A percentile compares a stretch with the other conserved stretches of the same genome.
These are phyloP conservation scores for Onchidella celtica DNA, from an alignment of 2,888 invertebrate genomes.

Conservation along the genomic window DNA sequence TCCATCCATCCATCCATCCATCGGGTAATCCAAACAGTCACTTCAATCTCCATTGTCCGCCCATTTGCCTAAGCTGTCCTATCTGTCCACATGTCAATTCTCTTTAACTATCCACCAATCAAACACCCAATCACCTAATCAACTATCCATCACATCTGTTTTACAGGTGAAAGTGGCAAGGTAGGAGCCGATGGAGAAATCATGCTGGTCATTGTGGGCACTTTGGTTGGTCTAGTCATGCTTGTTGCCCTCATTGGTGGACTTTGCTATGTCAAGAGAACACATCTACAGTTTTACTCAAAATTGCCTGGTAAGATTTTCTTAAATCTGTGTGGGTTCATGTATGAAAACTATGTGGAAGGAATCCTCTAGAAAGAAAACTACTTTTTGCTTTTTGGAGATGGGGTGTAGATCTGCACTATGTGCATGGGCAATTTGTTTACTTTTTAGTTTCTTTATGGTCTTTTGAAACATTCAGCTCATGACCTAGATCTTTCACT, in stretches of 20 bases:
- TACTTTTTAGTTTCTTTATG: too few species aligned
- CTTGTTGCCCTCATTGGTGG: constrained; percentile 68
- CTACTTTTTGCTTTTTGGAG: too few species aligned
- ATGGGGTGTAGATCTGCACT: too few species aligned
- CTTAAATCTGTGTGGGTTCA: neutral
- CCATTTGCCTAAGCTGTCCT: neutral
- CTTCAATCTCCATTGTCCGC: neutral
- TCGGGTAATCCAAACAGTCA: neutral
- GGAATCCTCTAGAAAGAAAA: too few species aligned
- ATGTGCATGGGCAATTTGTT: too few species aligned
- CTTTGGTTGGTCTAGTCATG: constrained; percentile 63
- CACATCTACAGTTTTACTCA: constrained; percentile 64
- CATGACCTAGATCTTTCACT: too few species aligned
- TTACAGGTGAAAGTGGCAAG: neutral
- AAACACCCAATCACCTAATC: neutral
- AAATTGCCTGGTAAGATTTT: constrained; percentile 66
- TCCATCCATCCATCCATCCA: neutral
- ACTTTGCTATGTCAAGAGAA: constrained; percentile 67
- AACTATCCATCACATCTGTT: neutral
- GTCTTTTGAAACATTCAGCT: too few species aligned
- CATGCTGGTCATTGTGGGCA: constrained; percentile 64
- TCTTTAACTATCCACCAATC: neutral
- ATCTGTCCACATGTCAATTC: neutral
- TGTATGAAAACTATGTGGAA: neutral
- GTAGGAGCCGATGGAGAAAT: constrained; percentile 54